Percentiles rank a stretch among this genome's conserved stretches.
Evolutionary conservation across 2,888 invertebrate species (phyloP).

Genomic region (Aphrophora alni): DNA sequence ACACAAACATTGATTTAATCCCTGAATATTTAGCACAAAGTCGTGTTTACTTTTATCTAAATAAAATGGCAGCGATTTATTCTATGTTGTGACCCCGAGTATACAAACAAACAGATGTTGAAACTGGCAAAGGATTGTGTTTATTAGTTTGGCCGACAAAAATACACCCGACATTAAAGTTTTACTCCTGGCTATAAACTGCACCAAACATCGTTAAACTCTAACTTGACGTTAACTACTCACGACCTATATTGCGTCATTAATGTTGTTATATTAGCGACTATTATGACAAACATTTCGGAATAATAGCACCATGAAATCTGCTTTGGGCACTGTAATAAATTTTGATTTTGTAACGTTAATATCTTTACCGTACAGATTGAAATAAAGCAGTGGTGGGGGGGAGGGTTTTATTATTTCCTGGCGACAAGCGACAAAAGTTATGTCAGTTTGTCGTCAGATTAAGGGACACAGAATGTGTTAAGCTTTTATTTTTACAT

Average conservation of each 20-base stretch:
- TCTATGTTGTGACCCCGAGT: not conserved
- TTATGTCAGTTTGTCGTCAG: too few species aligned
- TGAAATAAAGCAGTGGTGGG: not conserved
- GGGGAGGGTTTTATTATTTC: not conserved
- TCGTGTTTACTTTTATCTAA: not conserved
- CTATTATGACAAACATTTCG: not conserved
- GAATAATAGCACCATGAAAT: not conserved
- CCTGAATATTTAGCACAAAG: not conserved
- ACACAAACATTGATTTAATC: not conserved
- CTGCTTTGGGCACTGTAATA: not conserved
- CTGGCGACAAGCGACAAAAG: not conserved
- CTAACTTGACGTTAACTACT: not conserved
- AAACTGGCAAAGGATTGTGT: not conserved
- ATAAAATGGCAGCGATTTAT: not conserved
- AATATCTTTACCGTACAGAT: not conserved
- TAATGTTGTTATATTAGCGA: constrained; percentile 6
- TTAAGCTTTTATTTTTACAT: too few species aligned
- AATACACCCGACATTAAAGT: constrained; percentile 5
- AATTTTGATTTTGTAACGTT: constrained; percentile 9
- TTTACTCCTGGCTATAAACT: constrained; percentile 9
- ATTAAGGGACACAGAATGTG: too few species aligned
- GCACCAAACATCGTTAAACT: not conserved
- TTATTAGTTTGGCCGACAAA: constrained; percentile 9
- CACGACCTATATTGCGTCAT: not conserved
- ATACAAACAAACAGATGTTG: not conserved